Base-by-base conservation (phyloP, 2,888 invertebrate species). In the Drosophila lacicola region DNA sequence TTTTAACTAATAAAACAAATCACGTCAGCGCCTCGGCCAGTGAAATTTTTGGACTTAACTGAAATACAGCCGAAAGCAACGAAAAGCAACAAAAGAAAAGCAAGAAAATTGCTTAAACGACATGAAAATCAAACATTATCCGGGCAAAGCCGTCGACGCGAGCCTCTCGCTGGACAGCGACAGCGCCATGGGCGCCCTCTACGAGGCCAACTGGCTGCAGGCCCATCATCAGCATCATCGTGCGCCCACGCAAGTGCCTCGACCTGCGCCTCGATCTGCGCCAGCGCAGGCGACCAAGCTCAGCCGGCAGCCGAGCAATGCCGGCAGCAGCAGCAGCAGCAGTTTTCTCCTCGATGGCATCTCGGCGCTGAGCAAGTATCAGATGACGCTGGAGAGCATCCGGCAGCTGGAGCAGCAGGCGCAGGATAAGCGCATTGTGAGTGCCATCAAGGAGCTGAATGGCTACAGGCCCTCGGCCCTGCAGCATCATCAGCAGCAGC, bases 61-160 rank as follows among this genome's bases (percentile, higher is more conserved):
- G 39, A 53, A 66, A 42, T 55, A 39, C 21, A 37, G 53, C 29
- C 25, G 21, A 39, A 47, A 67, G 29, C 29, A 42, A 50, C 39
- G 0, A 56, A 57, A 25, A 54, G 17, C 21, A 53, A 36, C 8
- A 51, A 25, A 17, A 45, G 47, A 45, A 61, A 50, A 55, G 5
- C 42, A 39, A 46, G 25, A 69, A 51, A 56, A 45, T 63, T 49
- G 57, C 51, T 46, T 14, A 88, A 51, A 10, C 49, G 78, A 70
- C 58, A 97, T 97, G 97, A 96, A 96, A 94, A 96, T 97, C 78
- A 95, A 96, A 91, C 95, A 96, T 88, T 96, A 97, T 92, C 97
- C 97, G 45, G 97, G 97, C 77, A 96, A 96, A 93, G 97, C 95
- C 76, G 96, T 96, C 90, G 94, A 95, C 62, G 94, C 95, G 58